Conservation (phyloP, 1,140 invertebrate species). For the Drosophila tsacasi region DNA sequence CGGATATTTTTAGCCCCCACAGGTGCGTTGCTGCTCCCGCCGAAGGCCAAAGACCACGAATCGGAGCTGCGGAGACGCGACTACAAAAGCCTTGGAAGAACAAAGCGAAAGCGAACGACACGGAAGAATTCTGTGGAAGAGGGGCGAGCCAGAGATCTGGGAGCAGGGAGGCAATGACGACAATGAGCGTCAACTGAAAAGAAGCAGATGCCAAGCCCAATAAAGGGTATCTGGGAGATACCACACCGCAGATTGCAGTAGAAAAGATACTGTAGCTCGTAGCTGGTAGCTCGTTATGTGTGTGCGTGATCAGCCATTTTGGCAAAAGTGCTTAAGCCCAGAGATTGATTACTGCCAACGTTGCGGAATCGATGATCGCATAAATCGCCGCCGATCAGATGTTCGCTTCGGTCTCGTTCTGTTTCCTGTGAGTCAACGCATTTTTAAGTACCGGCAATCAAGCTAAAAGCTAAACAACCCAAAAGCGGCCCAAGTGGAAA, state of each 20-base stretch:
- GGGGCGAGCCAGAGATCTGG: background rate
- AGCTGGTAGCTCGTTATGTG: conserved; percentile 1
- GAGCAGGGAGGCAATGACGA: conserved; percentile 55
- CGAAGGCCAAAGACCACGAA: conserved; percentile 58
- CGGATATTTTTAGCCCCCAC: conserved; percentile 51
- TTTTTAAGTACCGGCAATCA: conserved; percentile 79
- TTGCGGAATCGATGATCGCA: conserved; percentile 49
- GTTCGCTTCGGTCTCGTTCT: conserved; percentile 13
- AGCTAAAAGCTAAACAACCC: conserved; percentile 77
- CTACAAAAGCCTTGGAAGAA: conserved; percentile 53
- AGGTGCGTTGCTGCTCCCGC: conserved; percentile 59
- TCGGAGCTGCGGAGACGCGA: conserved; percentile 2
- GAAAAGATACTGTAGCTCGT: conserved; percentile 6
- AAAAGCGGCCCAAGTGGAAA: conserved; percentile 59
- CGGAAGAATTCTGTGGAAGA: conserved; percentile 11
- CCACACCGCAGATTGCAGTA: conserved; percentile 14
- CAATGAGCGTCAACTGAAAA: conserved; percentile 73
- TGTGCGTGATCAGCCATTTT: conserved; percentile 40
- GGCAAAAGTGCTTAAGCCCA: conserved; percentile 40
- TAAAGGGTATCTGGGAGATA: conserved; percentile 23
- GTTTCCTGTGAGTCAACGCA: conserved; percentile 66
- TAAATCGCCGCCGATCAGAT: conserved; percentile 16
- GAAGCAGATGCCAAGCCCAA: conserved; percentile 71
- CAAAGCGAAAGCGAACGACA: conserved; percentile 56
- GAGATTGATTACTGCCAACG: conserved; percentile 61